Conservation (phyloP, 2,888 invertebrate genomes). For the Hypsopygia costalis region DNA sequence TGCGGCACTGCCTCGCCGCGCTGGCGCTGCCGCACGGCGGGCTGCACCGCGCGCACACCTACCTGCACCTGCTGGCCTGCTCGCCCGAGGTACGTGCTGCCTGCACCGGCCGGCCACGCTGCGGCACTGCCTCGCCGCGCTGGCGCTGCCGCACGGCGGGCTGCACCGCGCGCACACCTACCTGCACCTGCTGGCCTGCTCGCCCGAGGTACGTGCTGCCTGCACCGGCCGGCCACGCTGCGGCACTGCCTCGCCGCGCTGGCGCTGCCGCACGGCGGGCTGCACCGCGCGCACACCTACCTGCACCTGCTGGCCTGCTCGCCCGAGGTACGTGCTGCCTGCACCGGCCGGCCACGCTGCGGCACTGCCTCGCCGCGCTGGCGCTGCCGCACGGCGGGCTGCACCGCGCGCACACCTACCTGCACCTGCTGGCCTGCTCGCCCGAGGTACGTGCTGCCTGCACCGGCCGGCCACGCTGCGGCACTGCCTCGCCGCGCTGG, state of each 20-base stretch:
- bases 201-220: constrained; percentile 11
- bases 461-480: constrained; percentile 56
- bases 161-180: constrained; percentile 94
- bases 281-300: constrained; percentile 94
- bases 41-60: constrained; percentile 93
- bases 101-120: constrained; percentile 55
- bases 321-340: constrained; percentile 12
- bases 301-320: constrained; percentile 90
- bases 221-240: constrained; percentile 53
- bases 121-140: constrained; percentile 67
- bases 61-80: constrained; percentile 91
- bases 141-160: constrained; percentile 57
- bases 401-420: constrained; percentile 94
- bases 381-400: constrained; percentile 73
- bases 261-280: constrained; percentile 58
- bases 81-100: constrained; percentile 28
- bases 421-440: constrained; percentile 89
- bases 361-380: constrained; percentile 68
- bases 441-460: constrained; percentile 12
- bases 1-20: constrained; percentile 68
- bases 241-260: constrained; percentile 69
- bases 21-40: constrained; percentile 60
- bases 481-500: constrained; percentile 66
- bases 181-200: constrained; percentile 90
- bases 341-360: constrained; percentile 54